phyloP scores from a whole-genome alignment of 2,888 invertebrate species.

The Strigamia maritima region DNA sequence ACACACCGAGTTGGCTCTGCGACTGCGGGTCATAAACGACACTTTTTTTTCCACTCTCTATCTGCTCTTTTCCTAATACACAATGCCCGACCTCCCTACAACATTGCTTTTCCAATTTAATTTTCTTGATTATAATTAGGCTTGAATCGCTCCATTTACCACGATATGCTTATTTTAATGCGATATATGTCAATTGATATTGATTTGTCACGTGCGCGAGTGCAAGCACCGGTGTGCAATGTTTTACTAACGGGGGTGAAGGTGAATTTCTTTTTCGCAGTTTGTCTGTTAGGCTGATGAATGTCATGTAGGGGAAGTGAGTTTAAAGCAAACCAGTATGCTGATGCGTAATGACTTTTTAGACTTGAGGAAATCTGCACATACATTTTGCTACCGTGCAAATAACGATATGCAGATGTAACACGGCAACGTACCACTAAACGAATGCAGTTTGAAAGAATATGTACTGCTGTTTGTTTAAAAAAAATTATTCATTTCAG shows the following conservation, averaged over 20 bases:
- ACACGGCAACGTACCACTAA: neutral
- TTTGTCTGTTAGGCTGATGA: constrained; percentile 32
- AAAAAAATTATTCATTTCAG: neutral
- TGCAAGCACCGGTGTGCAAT: neutral
- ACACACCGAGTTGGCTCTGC: constrained; percentile 34
- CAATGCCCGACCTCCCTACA: constrained; percentile 25
- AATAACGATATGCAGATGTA: constrained; percentile 32
- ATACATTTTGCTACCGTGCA: constrained; percentile 20
- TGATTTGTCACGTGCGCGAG: neutral
- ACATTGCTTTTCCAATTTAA: constrained; percentile 8
- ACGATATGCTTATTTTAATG: neutral
- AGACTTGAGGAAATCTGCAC: constrained; percentile 28
- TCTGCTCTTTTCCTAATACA: constrained; percentile 32
- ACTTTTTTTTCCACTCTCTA: constrained; percentile 27
- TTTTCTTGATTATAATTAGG: constrained; percentile 7
- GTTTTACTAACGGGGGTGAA: constrained; percentile 15
- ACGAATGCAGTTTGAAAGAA: neutral
- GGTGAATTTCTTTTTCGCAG: constrained; percentile 19
- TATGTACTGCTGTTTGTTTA: neutral
- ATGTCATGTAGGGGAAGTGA: constrained; percentile 30
- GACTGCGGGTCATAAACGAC: constrained; percentile 34
- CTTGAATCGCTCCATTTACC: neutral
- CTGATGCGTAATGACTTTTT: constrained; percentile 34
- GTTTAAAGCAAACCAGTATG: constrained; percentile 30
- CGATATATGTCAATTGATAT: neutral